Percentiles rank a stretch among this genome's conserved stretches.
Evolutionary conservation across 92 coral and sea anemone species (phyloP).

Genomic region (Phenganax stokvisi): DNA sequence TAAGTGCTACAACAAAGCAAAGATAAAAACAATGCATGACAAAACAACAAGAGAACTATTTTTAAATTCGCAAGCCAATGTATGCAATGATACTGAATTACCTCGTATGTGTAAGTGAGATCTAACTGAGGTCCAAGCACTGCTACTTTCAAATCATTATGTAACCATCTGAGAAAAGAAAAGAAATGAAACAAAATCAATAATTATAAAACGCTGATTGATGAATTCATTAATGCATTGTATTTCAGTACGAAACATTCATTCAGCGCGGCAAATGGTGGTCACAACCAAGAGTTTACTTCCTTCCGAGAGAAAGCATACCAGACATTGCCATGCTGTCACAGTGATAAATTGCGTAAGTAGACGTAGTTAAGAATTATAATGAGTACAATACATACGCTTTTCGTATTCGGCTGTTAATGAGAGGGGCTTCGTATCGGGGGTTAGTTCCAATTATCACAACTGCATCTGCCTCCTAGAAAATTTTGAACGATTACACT

Average conservation of each 20-base stretch:
- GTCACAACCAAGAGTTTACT: too few species aligned
- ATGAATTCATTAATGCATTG: too few species aligned
- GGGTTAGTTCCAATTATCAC: slow-evolving; percentile 91
- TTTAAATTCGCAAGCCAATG: not conserved
- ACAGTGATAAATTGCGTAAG: not conserved
- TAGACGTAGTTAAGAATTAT: not conserved
- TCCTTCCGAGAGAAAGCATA: too few species aligned
- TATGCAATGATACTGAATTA: not conserved
- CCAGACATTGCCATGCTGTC: not conserved
- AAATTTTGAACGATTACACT: not conserved
- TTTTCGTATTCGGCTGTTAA: slow-evolving; percentile 91
- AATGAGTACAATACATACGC: slow-evolving; percentile 45
- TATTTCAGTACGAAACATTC: too few species aligned
- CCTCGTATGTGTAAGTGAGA: slow-evolving; percentile 80
- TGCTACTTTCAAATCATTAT: slow-evolving; percentile 81
- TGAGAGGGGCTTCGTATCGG: slow-evolving; percentile 92
- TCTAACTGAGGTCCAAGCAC: slow-evolving; percentile 81
- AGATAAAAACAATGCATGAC: not conserved
- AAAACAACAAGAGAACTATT: not conserved
- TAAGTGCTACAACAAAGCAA: slow-evolving; percentile 60
- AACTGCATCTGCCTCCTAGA: slow-evolving; percentile 91
- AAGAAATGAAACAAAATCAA: not conserved
- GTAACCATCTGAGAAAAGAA: slow-evolving; percentile 71
- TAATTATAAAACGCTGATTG: not conserved
- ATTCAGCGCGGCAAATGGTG: too few species aligned